These are phyloP conservation scores for Diplolepis rosae DNA, from an alignment of 2,888 invertebrate species.

Conservation along the genomic window DNA sequence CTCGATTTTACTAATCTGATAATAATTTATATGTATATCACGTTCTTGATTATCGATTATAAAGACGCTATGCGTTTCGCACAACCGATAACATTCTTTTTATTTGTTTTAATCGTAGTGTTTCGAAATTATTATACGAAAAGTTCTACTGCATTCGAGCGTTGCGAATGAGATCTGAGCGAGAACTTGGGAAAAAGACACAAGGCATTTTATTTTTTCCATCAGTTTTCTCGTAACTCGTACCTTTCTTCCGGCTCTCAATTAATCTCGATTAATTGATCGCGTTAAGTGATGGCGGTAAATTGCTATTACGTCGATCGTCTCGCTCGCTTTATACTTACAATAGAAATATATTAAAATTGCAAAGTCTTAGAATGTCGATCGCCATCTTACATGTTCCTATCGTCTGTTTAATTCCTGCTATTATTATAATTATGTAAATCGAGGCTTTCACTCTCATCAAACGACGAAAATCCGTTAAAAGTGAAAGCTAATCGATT, in stretches of 20 bases:
- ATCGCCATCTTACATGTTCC: constrained; percentile 48
- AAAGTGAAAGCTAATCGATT: background rate
- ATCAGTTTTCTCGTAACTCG: background rate
- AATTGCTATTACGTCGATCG: constrained; percentile 50
- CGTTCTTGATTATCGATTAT: constrained; percentile 21
- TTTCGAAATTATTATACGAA: constrained; percentile 23
- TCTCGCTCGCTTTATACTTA: constrained; percentile 57
- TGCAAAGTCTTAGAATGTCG: constrained; percentile 61
- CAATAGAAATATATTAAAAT: constrained; percentile 69
- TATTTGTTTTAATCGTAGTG: background rate
- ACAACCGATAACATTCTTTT: constrained; percentile 12
- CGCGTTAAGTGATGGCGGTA: constrained; percentile 40
- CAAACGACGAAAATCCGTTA: background rate
- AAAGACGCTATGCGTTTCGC: constrained; percentile 5
- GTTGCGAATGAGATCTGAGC: constrained; percentile 17
- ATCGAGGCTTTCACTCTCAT: constrained; percentile 34
- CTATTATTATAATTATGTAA: constrained; percentile 31
- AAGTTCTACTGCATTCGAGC: constrained; percentile 21
- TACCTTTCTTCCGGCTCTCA: background rate
- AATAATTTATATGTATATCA: constrained; percentile 25
- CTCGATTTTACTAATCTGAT: constrained; percentile 4
- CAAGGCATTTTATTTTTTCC: constrained; percentile 17
- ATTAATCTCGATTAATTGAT: background rate
- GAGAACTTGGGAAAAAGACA: constrained; percentile 4
- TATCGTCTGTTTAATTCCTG: constrained; percentile 43